Evolutionary conservation across 2,888 invertebrate genomes (phyloP), one percentile per base, ranked within the genome.

Genomic region (Epinotia nisella): DNA sequence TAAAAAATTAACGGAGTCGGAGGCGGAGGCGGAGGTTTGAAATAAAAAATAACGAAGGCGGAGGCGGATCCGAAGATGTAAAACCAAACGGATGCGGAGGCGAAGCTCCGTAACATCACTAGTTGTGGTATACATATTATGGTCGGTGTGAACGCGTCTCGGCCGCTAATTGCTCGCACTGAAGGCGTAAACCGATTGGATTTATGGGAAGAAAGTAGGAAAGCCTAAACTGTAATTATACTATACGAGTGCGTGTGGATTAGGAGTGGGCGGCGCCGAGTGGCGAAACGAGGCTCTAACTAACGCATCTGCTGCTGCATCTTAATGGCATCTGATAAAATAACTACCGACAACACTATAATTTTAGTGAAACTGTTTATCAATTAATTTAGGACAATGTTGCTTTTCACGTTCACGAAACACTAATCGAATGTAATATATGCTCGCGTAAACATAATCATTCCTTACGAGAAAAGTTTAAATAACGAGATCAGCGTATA

Each of bases 401-500:
- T 62, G 53, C 39, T 65, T 35, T 53, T 21, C 55, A 7, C 39
- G 39, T 56, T 66, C 53, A n/a, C 29, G 17, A 29, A 39, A 35
- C 21, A 41, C 5, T 66, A 56, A 41, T 66, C 66, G 66, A 66
- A 19, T 66, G 21, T 21, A 58, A 55, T 56, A 19, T 66, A 66
- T 66, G 66, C 41, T 19, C 55, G 24, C 24, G 66, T 39, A 39
- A 55, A 55, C 39, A 65, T 56, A 41, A 56, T 66, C 21, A 41
- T 66, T 55, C 21, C 56, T 15, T 45, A 55, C 59, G 58, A 29
- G 58, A 51, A 58, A 64, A 66, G 21, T 21, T 58, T 39, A 65
- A 71, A 65, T 58, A 62, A 64, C 51, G 29, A 65, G 19, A 71
- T 65, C 70, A 59, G 70, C 58, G 19, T 56, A 21, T n/a, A n/a